Conservation (phyloP, 2,113 vertebrate species). For the Zosterops pallidus region DNA sequence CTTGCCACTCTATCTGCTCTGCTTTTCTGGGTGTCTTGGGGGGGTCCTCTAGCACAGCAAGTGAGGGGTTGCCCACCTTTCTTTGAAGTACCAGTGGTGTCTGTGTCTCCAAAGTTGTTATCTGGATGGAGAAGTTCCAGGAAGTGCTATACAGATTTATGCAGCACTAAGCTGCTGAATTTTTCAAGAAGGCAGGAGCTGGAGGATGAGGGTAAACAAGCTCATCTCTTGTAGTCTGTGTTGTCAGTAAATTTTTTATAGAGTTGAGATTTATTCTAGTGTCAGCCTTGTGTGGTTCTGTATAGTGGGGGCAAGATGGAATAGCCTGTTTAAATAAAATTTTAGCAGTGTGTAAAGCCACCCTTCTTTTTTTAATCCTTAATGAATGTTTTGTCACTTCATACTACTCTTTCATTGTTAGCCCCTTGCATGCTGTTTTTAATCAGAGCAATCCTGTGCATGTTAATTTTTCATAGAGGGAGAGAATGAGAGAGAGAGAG, state of each 20-base stretch:
- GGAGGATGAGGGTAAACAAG: slow-evolving; percentile 9
- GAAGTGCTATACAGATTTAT: background rate
- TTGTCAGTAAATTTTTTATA: slow-evolving; percentile 56
- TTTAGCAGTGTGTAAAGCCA: background rate
- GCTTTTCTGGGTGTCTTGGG: background rate
- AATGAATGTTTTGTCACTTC: background rate
- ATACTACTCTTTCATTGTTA: background rate
- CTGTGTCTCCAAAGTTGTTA: background rate
- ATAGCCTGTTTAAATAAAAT: slow-evolving; percentile 36
- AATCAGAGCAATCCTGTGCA: background rate
- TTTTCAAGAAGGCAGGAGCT: slow-evolving; percentile 11
- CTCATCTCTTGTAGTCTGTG: background rate
- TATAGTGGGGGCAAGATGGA: background rate
- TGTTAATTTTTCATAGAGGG: slow-evolving; percentile 4
- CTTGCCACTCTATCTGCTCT: background rate
- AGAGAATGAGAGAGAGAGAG: background rate
- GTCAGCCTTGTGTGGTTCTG: background rate
- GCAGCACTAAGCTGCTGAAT: background rate
- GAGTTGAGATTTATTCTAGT: slow-evolving; percentile 49
- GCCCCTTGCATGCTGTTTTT: background rate
- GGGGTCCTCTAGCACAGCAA: background rate
- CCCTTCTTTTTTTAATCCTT: background rate
- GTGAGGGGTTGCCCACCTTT: background rate
- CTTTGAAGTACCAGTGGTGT: background rate
- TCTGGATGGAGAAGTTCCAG: background rate